These are phyloP conservation scores for Bolinopsis microptera DNA, from an alignment of 37 sponge, comb jelly and placozoan species.

Conservation along the genomic window DNA sequence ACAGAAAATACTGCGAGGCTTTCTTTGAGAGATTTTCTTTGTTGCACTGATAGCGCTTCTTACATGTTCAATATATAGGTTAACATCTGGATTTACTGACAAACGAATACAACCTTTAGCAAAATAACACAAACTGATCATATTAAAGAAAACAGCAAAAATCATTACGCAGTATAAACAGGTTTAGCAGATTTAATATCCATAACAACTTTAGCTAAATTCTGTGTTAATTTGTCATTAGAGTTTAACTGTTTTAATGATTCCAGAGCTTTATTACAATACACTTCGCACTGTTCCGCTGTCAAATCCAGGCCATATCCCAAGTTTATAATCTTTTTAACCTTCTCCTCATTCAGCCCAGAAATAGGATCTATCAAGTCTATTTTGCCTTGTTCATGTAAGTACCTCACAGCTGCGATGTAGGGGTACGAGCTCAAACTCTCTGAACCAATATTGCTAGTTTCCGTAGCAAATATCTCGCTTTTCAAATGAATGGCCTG, in stretches of 20 bases:
- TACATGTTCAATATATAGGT: too few species aligned
- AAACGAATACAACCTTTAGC: too few species aligned
- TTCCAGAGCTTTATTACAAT: slow-evolving; percentile 19
- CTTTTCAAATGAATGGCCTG: slow-evolving; percentile 14
- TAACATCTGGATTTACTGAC: background rate
- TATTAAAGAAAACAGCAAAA: background rate
- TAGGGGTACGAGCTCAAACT: background rate
- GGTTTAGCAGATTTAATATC: slow-evolving; percentile 42
- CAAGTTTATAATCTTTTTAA: background rate
- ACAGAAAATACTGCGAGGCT: too few species aligned
- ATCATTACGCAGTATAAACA: background rate
- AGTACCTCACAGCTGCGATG: background rate
- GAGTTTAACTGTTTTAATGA: background rate
- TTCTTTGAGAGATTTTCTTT: too few species aligned
- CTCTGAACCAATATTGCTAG: background rate
- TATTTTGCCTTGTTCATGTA: background rate
- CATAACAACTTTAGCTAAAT: background rate
- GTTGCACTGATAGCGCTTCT: too few species aligned
- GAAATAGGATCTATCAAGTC: background rate
- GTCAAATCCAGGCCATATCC: background rate
- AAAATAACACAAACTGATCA: background rate
- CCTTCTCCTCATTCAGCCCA: background rate
- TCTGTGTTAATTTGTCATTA: background rate
- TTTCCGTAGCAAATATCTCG: background rate
- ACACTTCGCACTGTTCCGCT: background rate